These are phyloP conservation scores for Nesometra sesokonis DNA, from an alignment of 35 echinoderm and acorn worm species.

Conservation along the genomic window DNA sequence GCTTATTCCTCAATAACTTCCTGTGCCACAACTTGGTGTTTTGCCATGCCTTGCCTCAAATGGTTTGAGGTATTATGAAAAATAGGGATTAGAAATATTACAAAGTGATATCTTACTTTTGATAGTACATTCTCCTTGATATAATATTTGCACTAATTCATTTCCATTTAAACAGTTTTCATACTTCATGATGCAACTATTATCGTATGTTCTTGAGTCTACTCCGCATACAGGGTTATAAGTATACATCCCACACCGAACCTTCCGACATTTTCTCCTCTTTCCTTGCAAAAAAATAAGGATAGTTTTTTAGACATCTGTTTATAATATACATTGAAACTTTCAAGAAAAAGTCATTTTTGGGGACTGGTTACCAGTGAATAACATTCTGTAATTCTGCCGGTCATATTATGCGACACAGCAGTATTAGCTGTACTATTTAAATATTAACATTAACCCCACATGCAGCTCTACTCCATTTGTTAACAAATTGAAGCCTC, in stretches of 20 bases:
- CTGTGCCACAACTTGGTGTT: too few species aligned
- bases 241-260: neutral
- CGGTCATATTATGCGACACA: neutral
- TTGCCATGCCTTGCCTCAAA: too few species aligned
- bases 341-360: neutral
- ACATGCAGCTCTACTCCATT: too few species aligned
- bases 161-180: neutral
- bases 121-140: neutral
- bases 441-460: neutral
- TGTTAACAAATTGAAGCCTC: too few species aligned
- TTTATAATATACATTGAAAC: neutral
- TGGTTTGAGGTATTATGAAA: too few species aligned
- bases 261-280: neutral
- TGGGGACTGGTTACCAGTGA: neutral
- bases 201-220: neutral
- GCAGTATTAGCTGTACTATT: neutral
- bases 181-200: neutral
- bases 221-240: neutral
- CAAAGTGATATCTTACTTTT: neutral
- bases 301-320: neutral
- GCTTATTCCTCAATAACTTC: too few species aligned
- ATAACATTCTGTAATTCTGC: neutral
- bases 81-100: too few species aligned
- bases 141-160: neutral
- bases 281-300: neutral